phyloP scores from a whole-genome alignment of 1,140 invertebrate genomes.

The Rhyzopertha dominica region DNA sequence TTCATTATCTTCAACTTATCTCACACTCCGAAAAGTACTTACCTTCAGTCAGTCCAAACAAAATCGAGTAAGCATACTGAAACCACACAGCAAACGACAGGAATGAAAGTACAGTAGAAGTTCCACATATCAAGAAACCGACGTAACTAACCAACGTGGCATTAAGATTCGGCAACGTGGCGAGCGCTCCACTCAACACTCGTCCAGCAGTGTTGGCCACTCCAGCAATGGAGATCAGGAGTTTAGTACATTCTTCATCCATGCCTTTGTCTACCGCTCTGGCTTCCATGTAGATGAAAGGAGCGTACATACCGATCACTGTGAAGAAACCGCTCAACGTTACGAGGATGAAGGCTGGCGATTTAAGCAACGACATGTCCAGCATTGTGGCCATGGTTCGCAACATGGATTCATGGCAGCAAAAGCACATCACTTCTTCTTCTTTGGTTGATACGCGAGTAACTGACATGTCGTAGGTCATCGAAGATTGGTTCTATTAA shows the following conservation, averaged over 20 bases:
- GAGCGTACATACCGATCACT: constrained; percentile 90
- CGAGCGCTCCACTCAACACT: constrained; percentile 61
- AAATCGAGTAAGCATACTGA: no score
- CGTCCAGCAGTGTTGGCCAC: constrained; percentile 84
- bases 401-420: constrained; percentile 67
- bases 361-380: constrained; percentile 75
- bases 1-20: no score
- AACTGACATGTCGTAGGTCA: constrained; percentile 7
- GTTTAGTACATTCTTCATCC: constrained; percentile 51
- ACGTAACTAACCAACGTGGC: constrained; percentile 28
- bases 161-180: constrained; percentile 28
- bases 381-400: constrained; percentile 75
- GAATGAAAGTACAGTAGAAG: constrained; percentile 25
- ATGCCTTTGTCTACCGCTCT: constrained; percentile 47
- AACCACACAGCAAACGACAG: no score
- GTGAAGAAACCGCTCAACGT: constrained; percentile 82
- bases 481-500: no score
- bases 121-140: constrained; percentile 29
- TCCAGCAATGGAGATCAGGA: constrained; percentile 82
- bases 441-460: no score
- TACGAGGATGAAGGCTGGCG: constrained; percentile 81
- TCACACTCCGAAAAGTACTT: constrained; percentile 2
- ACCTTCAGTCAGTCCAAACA: constrained; percentile 10
- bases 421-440: constrained; percentile 51
- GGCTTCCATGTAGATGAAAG: constrained; percentile 77